Evolutionary conservation across 2,113 vertebrate genomes (phyloP).

Genomic region (Python bivittatus): DNA sequence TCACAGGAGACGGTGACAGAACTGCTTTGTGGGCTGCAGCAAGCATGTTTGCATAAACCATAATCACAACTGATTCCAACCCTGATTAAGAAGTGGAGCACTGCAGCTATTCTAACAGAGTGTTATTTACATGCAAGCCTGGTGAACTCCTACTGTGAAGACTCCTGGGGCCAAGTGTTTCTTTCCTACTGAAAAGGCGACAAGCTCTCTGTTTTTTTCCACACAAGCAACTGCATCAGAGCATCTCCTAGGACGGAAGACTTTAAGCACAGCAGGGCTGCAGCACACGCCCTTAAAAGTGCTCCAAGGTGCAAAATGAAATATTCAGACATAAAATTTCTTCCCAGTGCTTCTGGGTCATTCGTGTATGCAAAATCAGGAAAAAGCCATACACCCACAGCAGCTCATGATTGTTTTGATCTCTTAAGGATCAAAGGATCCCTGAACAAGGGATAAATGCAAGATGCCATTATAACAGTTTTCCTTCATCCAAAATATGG

Average conservation of each 20-base stretch:
- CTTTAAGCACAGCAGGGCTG: not conserved
- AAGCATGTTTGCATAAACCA: slow-evolving; percentile 9
- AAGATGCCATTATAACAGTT: not conserved
- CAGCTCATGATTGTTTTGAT: not conserved
- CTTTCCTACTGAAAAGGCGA: not conserved
- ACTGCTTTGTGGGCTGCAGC: slow-evolving; percentile 18
- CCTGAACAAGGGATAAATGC: not conserved
- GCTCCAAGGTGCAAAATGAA: slow-evolving; percentile 5
- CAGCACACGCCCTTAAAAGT: not conserved
- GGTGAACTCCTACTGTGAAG: not conserved
- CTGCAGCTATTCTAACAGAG: slow-evolving; percentile 21
- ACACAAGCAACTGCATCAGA: not conserved
- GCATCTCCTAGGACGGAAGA: not conserved
- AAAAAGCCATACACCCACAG: not conserved
- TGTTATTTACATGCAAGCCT: slow-evolving; percentile 15
- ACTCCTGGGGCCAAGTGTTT: slow-evolving; percentile 10
- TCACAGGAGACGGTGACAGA: slow-evolving; percentile 16
- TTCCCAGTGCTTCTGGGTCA: not conserved
- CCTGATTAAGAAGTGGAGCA: slow-evolving; percentile 37
- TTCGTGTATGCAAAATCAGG: not conserved
- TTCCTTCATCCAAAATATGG: not conserved
- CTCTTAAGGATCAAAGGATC: not conserved
- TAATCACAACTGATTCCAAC: slow-evolving; percentile 33
- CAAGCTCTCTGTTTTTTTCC: not conserved
- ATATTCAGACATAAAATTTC: not conserved